Percentiles rank a stretch among this genome's conserved stretches.
These are phyloP conservation scores for Agriopis leucophaearia DNA, from an alignment of 2,888 invertebrate species.

Conservation along the genomic window DNA sequence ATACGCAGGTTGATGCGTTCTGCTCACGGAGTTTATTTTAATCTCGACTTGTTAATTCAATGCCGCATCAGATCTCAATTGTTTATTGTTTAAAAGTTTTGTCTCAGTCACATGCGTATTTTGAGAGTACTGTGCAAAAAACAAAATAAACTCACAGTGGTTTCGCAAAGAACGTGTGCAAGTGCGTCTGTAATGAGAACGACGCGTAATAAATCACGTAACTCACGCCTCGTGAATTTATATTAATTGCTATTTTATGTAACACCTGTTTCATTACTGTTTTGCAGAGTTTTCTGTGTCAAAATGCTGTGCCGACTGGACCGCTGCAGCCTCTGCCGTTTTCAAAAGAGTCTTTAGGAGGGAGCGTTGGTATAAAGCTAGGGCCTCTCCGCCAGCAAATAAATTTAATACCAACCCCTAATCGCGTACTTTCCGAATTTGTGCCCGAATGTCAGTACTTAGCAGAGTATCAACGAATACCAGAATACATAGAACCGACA, in stretches of 20 bases:
- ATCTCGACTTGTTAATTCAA: no score
- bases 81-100: no score
- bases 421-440: conserved; percentile 13
- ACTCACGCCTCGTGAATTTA: conserved; percentile 30
- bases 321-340: conserved; percentile 23
- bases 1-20: no score
- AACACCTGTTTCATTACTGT: conserved; percentile 34
- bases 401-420: conserved; percentile 26
- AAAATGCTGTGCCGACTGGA: conserved; percentile 36
- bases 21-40: no score
- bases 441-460: neutral
- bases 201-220: conserved; percentile 22
- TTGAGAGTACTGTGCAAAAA: no score
- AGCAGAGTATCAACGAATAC: conserved; percentile 6
- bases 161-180: no score
- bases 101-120: no score
- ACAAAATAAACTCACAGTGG: no score
- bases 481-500: conserved; percentile 9
- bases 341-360: conserved; percentile 29
- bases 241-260: conserved; percentile 32
- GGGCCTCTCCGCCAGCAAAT: conserved; percentile 24
- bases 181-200: no score
- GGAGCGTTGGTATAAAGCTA: neutral
- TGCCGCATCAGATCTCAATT: no score
- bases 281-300: conserved; percentile 50